phyloP scores from a whole-genome alignment of 2,888 invertebrate species.

The Thyatira batis region DNA sequence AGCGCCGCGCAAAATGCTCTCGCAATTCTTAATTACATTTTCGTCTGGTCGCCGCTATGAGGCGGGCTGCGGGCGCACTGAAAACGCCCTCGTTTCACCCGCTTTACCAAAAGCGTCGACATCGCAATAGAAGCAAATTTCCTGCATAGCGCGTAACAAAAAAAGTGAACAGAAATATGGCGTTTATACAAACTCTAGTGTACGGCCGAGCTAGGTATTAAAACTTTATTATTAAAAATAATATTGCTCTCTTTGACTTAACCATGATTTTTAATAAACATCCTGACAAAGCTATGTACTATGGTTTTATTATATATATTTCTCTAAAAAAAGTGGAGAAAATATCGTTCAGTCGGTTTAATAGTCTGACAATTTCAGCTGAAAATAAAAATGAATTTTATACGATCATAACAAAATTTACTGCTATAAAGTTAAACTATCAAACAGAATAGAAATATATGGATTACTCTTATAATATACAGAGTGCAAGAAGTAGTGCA shows the following conservation, averaged over 20 bases:
- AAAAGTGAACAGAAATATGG: slow-evolving; percentile 73
- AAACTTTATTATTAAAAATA: slow-evolving; percentile 50
- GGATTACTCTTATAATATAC: slow-evolving; percentile 20
- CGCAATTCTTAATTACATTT: slow-evolving; percentile 83
- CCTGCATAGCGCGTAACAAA: slow-evolving; percentile 79
- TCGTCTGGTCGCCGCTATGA: slow-evolving; percentile 78
- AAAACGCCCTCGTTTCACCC: slow-evolving; percentile 75
- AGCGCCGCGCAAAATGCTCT: slow-evolving; percentile 77
- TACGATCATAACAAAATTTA: no score
- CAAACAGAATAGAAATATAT: slow-evolving; percentile 12
- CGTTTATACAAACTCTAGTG: slow-evolving; percentile 56
- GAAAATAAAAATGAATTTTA: no score
- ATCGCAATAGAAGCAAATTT: slow-evolving; percentile 82
- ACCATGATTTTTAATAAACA: not conserved
- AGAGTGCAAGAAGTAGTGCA: slow-evolving; percentile 49
- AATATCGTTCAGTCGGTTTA: no score
- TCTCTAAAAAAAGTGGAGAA: no score
- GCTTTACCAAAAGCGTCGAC: slow-evolving; percentile 80
- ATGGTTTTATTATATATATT: not conserved
- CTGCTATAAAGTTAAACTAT: no score
- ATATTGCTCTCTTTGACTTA: slow-evolving; percentile 30
- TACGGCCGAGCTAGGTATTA: slow-evolving; percentile 44
- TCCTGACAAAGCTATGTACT: not conserved
- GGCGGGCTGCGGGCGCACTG: slow-evolving; percentile 65
- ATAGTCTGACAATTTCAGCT: no score